These are phyloP conservation scores for Rhopalosiphum nymphaeae DNA, from an alignment of 2,888 invertebrate species.

Conservation along the genomic window DNA sequence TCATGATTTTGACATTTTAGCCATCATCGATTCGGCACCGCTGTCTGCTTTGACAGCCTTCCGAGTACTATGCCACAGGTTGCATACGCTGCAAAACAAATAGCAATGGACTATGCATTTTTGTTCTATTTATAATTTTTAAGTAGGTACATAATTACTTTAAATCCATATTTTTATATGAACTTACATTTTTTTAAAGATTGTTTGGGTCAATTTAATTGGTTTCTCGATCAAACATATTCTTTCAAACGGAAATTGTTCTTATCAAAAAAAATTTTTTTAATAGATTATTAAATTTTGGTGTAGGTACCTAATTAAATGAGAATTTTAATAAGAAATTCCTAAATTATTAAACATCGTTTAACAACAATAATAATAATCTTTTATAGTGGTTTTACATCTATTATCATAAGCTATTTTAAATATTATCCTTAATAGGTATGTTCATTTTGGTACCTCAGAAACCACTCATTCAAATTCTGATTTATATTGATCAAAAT, in stretches of 20 bases:
- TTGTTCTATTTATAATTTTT: neutral
- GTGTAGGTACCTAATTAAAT: too few relatives aligned
- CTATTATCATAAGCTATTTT: too few relatives aligned
- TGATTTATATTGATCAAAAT: too few relatives aligned
- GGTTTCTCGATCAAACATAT: neutral
- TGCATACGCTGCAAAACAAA: neutral
- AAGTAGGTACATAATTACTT: neutral
- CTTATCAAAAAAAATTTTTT: neutral
- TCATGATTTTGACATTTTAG: neutral
- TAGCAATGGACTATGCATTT: neutral
- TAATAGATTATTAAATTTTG: too few relatives aligned
- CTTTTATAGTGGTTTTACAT: too few relatives aligned
- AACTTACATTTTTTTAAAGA: neutral
- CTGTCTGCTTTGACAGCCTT: neutral
- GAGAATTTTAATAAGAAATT: too few relatives aligned
- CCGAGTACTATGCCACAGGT: neutral
- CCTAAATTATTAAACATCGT: too few relatives aligned
- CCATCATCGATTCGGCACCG: neutral
- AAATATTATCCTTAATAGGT: too few relatives aligned
- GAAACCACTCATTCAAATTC: too few relatives aligned
- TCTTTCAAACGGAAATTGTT: neutral
- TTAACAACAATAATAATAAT: too few relatives aligned
- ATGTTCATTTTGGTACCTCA: too few relatives aligned
- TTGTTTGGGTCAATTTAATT: neutral
- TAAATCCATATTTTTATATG: too few relatives aligned